Percentiles rank a stretch among this genome's conserved stretches.
Conservation (phyloP, 2,888 invertebrate genomes). For the Nomada flava region DNA sequence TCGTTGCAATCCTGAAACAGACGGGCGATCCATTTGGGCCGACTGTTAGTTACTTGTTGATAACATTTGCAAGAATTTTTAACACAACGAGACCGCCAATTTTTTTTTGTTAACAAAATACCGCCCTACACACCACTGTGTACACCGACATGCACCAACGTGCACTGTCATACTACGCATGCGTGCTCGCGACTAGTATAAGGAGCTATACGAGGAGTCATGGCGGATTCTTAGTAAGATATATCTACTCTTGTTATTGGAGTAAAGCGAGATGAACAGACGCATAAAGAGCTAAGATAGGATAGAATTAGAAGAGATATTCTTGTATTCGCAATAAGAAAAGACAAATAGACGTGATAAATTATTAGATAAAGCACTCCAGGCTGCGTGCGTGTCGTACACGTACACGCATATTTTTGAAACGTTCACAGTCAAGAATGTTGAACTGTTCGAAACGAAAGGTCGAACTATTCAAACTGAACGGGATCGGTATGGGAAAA, state of each 20-base stretch:
- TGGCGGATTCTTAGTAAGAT: conserved; percentile 59
- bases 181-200: conserved; percentile 49
- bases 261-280: conserved; percentile 41
- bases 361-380: conserved; percentile 40
- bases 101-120: conserved; percentile 62
- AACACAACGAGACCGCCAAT: conserved; percentile 65
- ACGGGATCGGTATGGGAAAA: not conserved
- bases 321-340: conserved; percentile 49
- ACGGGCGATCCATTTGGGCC: conserved; percentile 36
- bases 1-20: conserved; percentile 17
- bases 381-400: conserved; percentile 11
- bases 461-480: conserved; percentile 13
- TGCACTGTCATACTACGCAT: conserved; percentile 62
- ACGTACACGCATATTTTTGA: conserved; percentile 20
- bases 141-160: conserved; percentile 63
- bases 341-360: conserved; percentile 24
- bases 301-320: conserved; percentile 55
- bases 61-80: conserved; percentile 60
- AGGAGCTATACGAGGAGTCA: conserved; percentile 50
- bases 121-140: conserved; percentile 66
- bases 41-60: conserved; percentile 32
- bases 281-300: conserved; percentile 36
- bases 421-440: conserved; percentile 7
- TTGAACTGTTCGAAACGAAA: conserved; percentile 21
- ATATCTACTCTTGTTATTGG: conserved; percentile 51